Conservation (phyloP, 2,888 invertebrate genomes). For the Agelastica alni region DNA sequence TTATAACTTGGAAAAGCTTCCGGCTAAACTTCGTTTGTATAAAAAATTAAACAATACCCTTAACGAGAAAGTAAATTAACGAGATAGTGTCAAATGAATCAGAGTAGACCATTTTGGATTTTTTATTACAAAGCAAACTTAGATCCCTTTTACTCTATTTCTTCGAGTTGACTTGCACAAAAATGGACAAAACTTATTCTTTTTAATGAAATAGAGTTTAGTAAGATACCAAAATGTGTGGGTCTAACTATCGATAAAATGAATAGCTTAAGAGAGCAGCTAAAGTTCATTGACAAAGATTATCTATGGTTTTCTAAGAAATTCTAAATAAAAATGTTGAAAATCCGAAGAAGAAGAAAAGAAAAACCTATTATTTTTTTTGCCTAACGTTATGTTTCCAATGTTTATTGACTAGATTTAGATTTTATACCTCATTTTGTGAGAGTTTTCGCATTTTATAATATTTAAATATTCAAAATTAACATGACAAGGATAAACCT, state of each 20-base stretch:
- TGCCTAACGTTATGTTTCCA: too few species aligned
- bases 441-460: too few species aligned
- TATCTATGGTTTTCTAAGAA: too few species aligned
- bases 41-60: neutral
- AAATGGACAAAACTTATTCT: neutral
- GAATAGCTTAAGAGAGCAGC: neutral
- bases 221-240: neutral
- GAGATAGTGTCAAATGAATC: neutral
- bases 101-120: neutral
- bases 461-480: too few species aligned
- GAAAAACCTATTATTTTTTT: too few species aligned
- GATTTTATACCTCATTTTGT: too few species aligned
- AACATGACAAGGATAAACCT: too few species aligned
- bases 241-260: neutral
- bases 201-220: neutral
- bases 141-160: neutral
- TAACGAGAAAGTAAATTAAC: neutral
- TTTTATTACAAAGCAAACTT: neutral
- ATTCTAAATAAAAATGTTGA: too few species aligned
- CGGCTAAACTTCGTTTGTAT: neutral
- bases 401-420: too few species aligned
- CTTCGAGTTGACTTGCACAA: neutral
- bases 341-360: too few species aligned
- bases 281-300: neutral
- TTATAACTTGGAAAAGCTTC: neutral